These are phyloP conservation scores for Nannospalax galili DNA, from an alignment of 2,113 vertebrate genomes.

Conservation along the genomic window DNA sequence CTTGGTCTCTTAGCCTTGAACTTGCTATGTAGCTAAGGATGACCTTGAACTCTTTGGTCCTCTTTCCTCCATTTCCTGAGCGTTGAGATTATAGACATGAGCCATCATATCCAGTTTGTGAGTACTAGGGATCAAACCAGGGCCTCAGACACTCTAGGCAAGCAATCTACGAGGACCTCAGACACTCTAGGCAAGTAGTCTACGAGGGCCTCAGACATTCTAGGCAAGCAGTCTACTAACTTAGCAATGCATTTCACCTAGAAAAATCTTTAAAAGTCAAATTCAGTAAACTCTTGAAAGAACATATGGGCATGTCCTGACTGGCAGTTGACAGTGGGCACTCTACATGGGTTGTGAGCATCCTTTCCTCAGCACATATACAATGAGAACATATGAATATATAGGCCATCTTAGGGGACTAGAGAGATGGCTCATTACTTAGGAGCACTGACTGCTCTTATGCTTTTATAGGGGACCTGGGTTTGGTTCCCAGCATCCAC, in stretches of 20 bases:
- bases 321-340: neutral
- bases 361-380: neutral
- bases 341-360: rapidly evolving
- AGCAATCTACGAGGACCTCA: too few relatives aligned
- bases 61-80: neutral
- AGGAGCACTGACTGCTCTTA: too few relatives aligned
- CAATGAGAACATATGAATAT: too few relatives aligned
- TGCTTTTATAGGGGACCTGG: too few relatives aligned
- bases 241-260: neutral
- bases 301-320: neutral
- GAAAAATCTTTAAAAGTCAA: neutral
- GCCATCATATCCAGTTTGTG: neutral
- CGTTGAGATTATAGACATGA: neutral
- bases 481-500: too few relatives aligned
- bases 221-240: too few relatives aligned
- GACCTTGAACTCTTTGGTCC: neutral
- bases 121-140: too few relatives aligned
- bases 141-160: neutral
- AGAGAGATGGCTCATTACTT: too few relatives aligned
- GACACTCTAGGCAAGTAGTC: too few relatives aligned
- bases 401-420: too few relatives aligned
- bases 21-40: neutral
- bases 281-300: neutral
- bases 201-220: too few relatives aligned
- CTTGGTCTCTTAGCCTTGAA: too few relatives aligned